Evolutionary conservation across 1,140 invertebrate species (phyloP).

Genomic region (Cyclargus thomasi): DNA sequence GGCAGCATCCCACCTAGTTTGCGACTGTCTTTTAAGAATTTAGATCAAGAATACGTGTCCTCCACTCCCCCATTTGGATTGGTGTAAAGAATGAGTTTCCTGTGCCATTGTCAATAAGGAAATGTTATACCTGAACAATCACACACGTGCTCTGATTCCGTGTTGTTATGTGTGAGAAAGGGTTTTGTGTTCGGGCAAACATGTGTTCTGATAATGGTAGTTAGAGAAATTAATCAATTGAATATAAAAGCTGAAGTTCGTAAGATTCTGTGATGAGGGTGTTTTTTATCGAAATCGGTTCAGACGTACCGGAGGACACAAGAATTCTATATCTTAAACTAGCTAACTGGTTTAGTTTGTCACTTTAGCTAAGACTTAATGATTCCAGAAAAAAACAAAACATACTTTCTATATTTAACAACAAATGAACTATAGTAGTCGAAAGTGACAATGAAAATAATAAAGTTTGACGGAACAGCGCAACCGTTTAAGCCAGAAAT

Average conservation of each 20-base stretch:
- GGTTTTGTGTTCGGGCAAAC: constrained; percentile 23
- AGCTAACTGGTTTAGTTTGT: too few species aligned
- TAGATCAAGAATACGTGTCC: constrained; percentile 39
- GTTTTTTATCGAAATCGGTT: too few species aligned
- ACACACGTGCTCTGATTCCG: constrained; percentile 41
- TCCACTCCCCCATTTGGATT: constrained; percentile 37
- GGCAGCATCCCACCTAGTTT: too few species aligned
- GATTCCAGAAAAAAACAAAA: too few species aligned
- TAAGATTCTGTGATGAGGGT: background rate
- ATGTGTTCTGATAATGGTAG: background rate
- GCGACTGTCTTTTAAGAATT: too few species aligned
- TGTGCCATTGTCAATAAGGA: constrained; percentile 60
- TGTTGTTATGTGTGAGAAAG: constrained; percentile 41
- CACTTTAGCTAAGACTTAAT: too few species aligned
- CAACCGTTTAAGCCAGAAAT: constrained; percentile 2
- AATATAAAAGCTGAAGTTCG: background rate
- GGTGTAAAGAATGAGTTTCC: constrained; percentile 61
- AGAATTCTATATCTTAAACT: too few species aligned
- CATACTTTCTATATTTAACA: background rate
- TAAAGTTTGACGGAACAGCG: background rate
- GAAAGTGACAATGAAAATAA: constrained; percentile 5
- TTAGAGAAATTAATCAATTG: background rate
- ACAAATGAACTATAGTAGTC: background rate
- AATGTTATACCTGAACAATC: constrained; percentile 47
- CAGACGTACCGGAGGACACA: too few species aligned